Evolutionary conservation across 2,797 vertebrate genomes (phyloP).

Genomic region (Megaceryle alcyon): DNA sequence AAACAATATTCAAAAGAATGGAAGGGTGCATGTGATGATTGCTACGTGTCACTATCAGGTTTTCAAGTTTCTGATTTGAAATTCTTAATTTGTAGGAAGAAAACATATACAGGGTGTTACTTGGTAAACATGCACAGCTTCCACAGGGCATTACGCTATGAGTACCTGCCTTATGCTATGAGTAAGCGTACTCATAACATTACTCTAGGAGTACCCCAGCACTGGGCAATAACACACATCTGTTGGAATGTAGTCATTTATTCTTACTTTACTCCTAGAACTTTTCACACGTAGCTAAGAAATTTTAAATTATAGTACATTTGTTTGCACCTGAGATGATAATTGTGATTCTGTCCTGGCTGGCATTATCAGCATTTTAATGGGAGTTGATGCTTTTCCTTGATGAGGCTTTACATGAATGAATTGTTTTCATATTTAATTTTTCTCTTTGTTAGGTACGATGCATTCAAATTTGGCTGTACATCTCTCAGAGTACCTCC

Average conservation of each 20-base stretch:
- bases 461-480: constrained; percentile 96
- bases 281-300: not conserved
- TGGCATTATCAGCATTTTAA: not conserved
- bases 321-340: not conserved
- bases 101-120: not conserved
- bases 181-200: too few relatives aligned
- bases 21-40: not conserved
- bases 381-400: not conserved
- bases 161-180: not conserved
- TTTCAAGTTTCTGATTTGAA: not conserved
- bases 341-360: not conserved
- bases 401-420: not conserved
- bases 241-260: not conserved
- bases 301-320: not conserved
- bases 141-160: not conserved
- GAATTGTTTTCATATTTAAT: not conserved
- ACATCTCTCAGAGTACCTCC: constrained; percentile 90
- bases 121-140: not conserved
- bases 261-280: not conserved
- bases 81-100: not conserved
- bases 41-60: not conserved
- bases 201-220: too few relatives aligned
- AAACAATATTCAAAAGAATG: not conserved
- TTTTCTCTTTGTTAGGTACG: constrained; percentile 81
- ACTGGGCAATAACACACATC: too few relatives aligned